Evolutionary conservation across 2,888 invertebrate genomes (phyloP).

Genomic region (Patella caerulea): DNA sequence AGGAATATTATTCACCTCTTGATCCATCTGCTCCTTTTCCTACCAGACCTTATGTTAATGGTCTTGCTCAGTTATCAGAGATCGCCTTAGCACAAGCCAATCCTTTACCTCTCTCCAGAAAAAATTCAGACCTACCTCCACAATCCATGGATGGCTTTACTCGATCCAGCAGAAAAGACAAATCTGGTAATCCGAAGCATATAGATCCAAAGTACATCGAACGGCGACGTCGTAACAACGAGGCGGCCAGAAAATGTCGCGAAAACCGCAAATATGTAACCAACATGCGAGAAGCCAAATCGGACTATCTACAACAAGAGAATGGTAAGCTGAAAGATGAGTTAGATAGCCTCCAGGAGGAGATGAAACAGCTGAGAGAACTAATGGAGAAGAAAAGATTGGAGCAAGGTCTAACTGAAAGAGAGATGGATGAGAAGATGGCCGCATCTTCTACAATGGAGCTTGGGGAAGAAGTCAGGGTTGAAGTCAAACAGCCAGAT

Average conservation of each 20-base stretch:
- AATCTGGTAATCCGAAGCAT: constrained; percentile 37
- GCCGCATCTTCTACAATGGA: not conserved
- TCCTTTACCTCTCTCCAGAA: constrained; percentile 49
- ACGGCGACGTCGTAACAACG: constrained; percentile 72
- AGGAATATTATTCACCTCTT: constrained; percentile 28
- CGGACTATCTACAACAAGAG: constrained; percentile 70
- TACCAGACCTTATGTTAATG: constrained; percentile 48
- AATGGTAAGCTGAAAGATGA: constrained; percentile 79
- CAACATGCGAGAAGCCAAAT: constrained; percentile 69
- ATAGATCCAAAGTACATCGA: constrained; percentile 70
- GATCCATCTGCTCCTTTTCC: constrained; percentile 26
- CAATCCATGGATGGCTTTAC: not conserved
- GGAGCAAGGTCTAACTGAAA: constrained; percentile 34
- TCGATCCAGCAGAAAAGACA: constrained; percentile 20
- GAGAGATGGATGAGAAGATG: constrained; percentile 4
- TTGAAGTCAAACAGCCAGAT: not conserved
- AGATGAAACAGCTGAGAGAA: constrained; percentile 88
- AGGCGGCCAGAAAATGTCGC: constrained; percentile 73
- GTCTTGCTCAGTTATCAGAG: constrained; percentile 62
- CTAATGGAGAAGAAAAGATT: constrained; percentile 67
- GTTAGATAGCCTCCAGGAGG: constrained; percentile 88
- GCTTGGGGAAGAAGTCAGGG: not conserved
- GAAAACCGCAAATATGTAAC: constrained; percentile 72
- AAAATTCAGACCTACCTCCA: constrained; percentile 3
- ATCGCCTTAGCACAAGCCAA: constrained; percentile 57